Evolutionary conservation across 2,888 invertebrate genomes (phyloP), one percentile per base, ranked within the genome.

Genomic region (Zaprionus obscuricornis): DNA sequence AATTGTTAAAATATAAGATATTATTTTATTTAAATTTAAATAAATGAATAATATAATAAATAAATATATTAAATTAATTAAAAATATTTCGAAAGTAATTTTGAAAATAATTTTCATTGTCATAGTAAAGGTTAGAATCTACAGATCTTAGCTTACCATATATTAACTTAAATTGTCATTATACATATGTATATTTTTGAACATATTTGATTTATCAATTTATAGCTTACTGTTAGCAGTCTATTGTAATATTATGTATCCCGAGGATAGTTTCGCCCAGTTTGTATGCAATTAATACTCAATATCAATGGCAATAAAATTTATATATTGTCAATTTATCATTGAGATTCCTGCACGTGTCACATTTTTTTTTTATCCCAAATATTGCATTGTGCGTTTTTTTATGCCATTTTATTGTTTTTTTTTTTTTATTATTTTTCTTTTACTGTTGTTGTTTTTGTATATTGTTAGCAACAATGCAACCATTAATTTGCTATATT

Each of bases 401-500:
- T 54, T 46, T 37, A 22, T 20, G 2, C 26, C 8, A n/a, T 27
- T 24, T 10, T 22, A 42, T 34, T 46, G 31, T 22, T 29, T 42
- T 34, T 31, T 40, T 34, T 14, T 18, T 40, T 60, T 34, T 33
- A n/a, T 27, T 24, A 8, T 22, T 42, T 34, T 46, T 26, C 20
- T 29, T 42, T 34, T 31, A 36, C 29, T 14, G 14, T 40, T 60
- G 31, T 33, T 33, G 1, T 26, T 40, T 45, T 34, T 14, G 40
- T 37, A 34, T 60, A 42, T 42, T 56, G 74, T 63, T 50, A 62
- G 55, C 55, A 50, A 62, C 59, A 69, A 60, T 76, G 66, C 43
- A 74, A 39, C 83, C 65, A 77, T 77, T 77, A 77, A 77, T 77
- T 82, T 85, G 75, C 75, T 74, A 54, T 85, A 82, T 77, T 77